phyloP scores from a whole-genome alignment of 2,113 vertebrate genomes.

The Scomber japonicus region DNA sequence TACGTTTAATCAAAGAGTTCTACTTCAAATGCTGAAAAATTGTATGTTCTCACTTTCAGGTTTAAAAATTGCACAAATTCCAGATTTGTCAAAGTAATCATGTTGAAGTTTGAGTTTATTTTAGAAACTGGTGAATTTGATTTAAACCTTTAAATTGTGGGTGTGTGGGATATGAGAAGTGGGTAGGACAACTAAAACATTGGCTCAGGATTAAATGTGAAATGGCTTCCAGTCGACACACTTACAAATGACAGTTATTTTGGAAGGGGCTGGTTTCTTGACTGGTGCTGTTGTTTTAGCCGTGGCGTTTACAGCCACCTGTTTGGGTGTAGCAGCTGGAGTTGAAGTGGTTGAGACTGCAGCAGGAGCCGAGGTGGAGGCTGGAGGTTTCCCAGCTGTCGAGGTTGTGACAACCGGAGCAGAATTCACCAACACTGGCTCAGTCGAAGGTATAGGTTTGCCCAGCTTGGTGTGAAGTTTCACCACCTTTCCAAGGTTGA shows the following conservation, averaged over 20 bases:
- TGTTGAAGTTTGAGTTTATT: too few relatives aligned
- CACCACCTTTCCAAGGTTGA: constrained; percentile 83
- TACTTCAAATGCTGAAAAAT: neutral
- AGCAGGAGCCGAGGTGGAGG: constrained; percentile 40
- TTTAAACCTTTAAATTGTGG: too few relatives aligned
- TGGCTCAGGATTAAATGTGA: too few relatives aligned
- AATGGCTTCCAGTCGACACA: constrained; percentile 20
- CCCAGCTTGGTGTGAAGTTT: constrained; percentile 90
- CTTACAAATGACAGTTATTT: constrained; percentile 79
- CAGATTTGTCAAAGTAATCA: too few relatives aligned
- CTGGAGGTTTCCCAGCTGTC: constrained; percentile 70
- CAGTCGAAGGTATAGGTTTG: constrained; percentile 88
- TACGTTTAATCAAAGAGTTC: too few relatives aligned
- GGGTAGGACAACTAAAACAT: neutral
- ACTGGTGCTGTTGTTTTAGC: constrained; percentile 40
- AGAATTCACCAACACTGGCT: constrained; percentile 83
- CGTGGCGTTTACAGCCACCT: constrained; percentile 8
- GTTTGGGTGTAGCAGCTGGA: constrained; percentile 54
- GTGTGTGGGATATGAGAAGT: too few relatives aligned
- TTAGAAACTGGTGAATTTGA: too few relatives aligned
- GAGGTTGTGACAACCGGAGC: constrained; percentile 74
- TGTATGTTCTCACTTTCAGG: too few relatives aligned
- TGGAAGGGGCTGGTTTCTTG: constrained; percentile 73
- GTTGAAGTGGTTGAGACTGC: constrained; percentile 26
- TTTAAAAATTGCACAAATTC: neutral